Conservation (phyloP, 2,888 invertebrate species). For the Kryphioiulus occultus region DNA sequence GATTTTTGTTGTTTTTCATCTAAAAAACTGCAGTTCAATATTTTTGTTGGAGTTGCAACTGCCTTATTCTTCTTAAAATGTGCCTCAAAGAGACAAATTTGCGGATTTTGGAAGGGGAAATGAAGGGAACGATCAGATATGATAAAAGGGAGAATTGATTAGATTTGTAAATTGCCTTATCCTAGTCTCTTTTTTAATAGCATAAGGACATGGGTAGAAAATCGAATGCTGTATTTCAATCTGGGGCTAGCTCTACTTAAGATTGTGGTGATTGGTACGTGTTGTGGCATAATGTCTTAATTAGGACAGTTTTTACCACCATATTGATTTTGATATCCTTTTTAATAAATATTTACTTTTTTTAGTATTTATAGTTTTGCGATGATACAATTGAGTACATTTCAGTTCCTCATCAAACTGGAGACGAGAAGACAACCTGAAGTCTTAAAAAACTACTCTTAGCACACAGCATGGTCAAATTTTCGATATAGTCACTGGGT, state of each 20-base stretch:
- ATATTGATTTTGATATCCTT: slow-evolving; percentile 26
- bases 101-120: not conserved
- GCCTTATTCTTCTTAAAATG: not conserved
- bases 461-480: too few species aligned
- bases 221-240: not conserved
- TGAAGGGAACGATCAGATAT: not conserved
- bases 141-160: not conserved
- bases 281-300: not conserved
- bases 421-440: too few species aligned
- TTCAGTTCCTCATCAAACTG: not conserved
- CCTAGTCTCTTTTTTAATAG: not conserved
- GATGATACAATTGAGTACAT: not conserved
- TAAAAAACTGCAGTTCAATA: not conserved
- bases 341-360: slow-evolving; percentile 7
- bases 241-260: not conserved
- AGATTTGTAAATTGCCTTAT: not conserved
- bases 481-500: too few species aligned
- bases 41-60: not conserved
- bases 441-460: too few species aligned
- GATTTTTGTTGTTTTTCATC: not conserved
- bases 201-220: not conserved
- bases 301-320: not conserved
- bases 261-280: not conserved
- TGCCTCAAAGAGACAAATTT: not conserved
- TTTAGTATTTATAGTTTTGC: not conserved